phyloP scores from a whole-genome alignment of 1,140 invertebrate genomes.

The Diorhabda sublineata region DNA sequence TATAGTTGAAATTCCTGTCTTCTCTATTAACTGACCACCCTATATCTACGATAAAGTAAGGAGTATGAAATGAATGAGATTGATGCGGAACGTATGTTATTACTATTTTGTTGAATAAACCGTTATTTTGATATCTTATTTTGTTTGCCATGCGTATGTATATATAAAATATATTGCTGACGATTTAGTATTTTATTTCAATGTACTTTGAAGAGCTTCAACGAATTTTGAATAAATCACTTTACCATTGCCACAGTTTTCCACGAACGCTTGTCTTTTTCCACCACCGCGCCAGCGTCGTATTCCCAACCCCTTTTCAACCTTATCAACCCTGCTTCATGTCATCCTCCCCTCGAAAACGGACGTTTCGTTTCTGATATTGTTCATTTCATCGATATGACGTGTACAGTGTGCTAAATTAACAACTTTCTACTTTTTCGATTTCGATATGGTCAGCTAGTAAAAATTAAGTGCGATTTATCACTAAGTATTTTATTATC shows the following conservation, averaged over 20 bases:
- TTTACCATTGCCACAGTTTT: conserved; percentile 9
- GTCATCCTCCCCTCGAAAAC: conserved; percentile 12
- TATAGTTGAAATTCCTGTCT: no score
- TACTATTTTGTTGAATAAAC: no score
- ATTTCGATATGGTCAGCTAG: not conserved
- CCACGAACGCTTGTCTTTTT: not conserved
- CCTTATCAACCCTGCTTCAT: conserved; percentile 10
- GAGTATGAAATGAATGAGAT: no score
- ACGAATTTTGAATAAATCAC: not conserved
- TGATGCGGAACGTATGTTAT: no score
- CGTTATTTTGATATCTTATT: no score
- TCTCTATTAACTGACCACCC: no score
- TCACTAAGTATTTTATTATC: not conserved
- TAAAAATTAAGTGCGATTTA: not conserved
- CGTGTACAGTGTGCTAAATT: not conserved
- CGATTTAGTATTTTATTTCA: no score
- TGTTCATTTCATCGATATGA: not conserved
- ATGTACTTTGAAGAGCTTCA: not conserved
- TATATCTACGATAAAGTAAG: no score
- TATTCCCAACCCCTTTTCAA: conserved; percentile 4
- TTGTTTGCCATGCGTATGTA: no score
- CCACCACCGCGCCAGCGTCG: conserved; percentile 10
- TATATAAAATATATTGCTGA: no score
- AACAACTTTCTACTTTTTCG: not conserved
- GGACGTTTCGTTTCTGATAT: not conserved